phyloP scores from a whole-genome alignment of 2,888 invertebrate species.

The Melikaiella ostensackeni region DNA sequence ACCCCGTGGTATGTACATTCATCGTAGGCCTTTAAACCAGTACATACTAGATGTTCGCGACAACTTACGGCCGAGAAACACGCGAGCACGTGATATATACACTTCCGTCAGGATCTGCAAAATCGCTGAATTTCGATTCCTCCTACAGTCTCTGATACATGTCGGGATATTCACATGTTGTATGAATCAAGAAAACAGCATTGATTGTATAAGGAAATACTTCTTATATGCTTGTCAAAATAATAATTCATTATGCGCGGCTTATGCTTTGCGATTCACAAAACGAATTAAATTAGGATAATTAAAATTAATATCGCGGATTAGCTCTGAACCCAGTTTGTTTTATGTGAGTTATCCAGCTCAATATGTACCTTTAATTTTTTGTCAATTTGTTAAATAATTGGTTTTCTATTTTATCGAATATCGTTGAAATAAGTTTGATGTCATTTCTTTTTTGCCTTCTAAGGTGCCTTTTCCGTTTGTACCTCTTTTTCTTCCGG shows the following conservation, averaged over 20 bases:
- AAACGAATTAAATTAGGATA: background rate
- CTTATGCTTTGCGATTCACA: too few species aligned
- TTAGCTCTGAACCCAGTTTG: background rate
- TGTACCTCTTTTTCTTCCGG: background rate
- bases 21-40: constrained; percentile 22
- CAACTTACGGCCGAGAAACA: constrained; percentile 61
- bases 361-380: too few species aligned
- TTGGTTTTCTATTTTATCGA: background rate
- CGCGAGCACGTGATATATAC: constrained; percentile 51
- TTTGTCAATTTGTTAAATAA: background rate
- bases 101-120: too few species aligned
- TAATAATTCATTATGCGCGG: too few species aligned
- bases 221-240: too few species aligned
- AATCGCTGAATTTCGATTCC: too few species aligned
- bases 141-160: too few species aligned
- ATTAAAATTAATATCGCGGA: background rate
- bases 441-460: background rate
- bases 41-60: constrained; percentile 49
- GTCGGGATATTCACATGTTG: too few species aligned
- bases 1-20: constrained; percentile 30
- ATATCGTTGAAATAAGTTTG: background rate
- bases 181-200: too few species aligned
- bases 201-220: too few species aligned
- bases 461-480: background rate
- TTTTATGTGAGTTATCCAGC: background rate